Evolutionary conservation across 2,113 vertebrate species (phyloP), one percentile per base, ranked within the genome.

Genomic region (Coturnix japonica): DNA sequence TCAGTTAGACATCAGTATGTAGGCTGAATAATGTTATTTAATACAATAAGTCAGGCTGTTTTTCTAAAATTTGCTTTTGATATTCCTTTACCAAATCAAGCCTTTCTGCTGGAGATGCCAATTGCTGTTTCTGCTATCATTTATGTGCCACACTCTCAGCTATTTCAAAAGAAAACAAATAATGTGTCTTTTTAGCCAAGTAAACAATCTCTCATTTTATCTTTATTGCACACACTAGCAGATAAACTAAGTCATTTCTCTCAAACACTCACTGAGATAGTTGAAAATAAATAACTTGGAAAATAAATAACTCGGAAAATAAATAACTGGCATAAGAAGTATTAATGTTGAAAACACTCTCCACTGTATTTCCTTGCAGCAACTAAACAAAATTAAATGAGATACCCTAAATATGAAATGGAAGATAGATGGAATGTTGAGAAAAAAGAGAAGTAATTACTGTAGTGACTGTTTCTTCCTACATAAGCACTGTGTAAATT

Each of bases 121-220:
- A 63, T 79, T 72, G 31, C 49, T 70, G 30, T 85, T 93, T 85
- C 56, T 73, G 63, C 51, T 51, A 26, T 81, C 79, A 89, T 95
- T 95, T 82, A 85, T 53, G 87, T 76, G 65, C 79, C 56, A 79
- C 21, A 28, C 79, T 90, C 57, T 78, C 49, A 78, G 61, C 61
- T 73, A 23, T 65, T 95, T 91, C 61, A 87, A 85, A 93, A 82
- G 47, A 78, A 91, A 96, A 87, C 39, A 95, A 96, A 93, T 85
- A 91, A 85, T 3, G 1, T 76, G 72, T 51, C 78, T 87, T 90
- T 90, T 80, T 33, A 83, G 57, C 69, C 3, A 3, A 93, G 65
- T 65, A 94, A 95, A 95, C 47, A 85, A 91, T 89, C 49, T 83
- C 61, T 91, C 72, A 73, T 93, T 95, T 94, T 93, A 93, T 95